Evolutionary conservation across 2,888 invertebrate species (phyloP), one percentile per base, ranked within the genome.

Genomic region (Polydesmus complanatus): DNA sequence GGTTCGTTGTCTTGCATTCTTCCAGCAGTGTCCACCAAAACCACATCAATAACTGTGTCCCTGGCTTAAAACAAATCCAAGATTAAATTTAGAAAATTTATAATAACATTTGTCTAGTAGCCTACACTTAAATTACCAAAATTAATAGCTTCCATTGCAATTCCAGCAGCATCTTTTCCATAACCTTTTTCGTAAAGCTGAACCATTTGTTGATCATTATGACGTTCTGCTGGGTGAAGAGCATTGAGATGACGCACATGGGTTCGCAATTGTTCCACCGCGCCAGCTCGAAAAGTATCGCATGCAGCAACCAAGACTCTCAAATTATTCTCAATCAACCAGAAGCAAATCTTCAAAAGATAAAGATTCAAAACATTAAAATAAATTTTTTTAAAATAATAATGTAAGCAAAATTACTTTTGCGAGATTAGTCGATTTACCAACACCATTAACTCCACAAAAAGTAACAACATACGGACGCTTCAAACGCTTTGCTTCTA

Each of bases 1-100:
- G 98, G 98, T 72, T 97, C 97, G 74, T 99, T 99, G 77, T 98
- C 97, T 77, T 98, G 98, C 98, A 99, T 98, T 63, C 98, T 81
- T n/a, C 98, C 98, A 48, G 98, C 98, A 0, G 98, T 98, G 75
- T 98, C 98, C 21, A 99, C 83, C n/a, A 99, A 78, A 0, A 97
- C 97, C 11, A 97, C 83, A 77, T 98, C 95, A 60, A 89, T 80
- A 60, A 78, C 80, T 0, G 81, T 78, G 69, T 94, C 93, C 58
- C 82, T 80, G 0, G 96, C 78, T 77, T 67, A 19, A 22, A 48
- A 8, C 18, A 5, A 14, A 18, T n/a, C n/a, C 49, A 19, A 5
- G n/a, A n/a, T n/a, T n/a, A n/a, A n/a, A n/a, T n/a, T n/a, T n/a
- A n/a, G n/a, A n/a, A n/a, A n/a, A n/a, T n/a, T n/a, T n/a, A n/a